phyloP scores from a whole-genome alignment of 2,888 invertebrate species.

The Ashinkailepas kermadecensis region DNA sequence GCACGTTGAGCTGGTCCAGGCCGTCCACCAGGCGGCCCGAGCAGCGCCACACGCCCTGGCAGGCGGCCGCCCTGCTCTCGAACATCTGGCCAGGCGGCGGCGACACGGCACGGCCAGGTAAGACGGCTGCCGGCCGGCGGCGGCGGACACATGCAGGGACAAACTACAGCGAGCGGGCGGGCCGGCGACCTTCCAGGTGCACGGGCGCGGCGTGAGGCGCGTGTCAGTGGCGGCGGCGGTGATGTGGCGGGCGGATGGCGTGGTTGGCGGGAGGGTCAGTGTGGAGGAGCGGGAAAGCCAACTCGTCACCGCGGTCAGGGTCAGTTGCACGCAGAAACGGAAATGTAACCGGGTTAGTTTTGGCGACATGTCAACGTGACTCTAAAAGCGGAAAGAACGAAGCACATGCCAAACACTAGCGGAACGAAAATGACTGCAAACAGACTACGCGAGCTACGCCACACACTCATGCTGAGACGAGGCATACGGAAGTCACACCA shows the following conservation, averaged over 20 bases:
- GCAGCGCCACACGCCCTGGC: neutral
- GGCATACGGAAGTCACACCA: neutral
- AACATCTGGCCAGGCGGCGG: neutral
- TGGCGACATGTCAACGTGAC: neutral
- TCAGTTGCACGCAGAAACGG: neutral
- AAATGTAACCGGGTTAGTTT: neutral
- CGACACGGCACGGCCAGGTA: too few species aligned
- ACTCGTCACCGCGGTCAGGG: too few species aligned
- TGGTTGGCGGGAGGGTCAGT: too few species aligned
- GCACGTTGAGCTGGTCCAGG: slow-evolving; percentile 1
- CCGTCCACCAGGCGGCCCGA: neutral
- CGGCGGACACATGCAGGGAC: too few species aligned
- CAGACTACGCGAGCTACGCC: neutral
- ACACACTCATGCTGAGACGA: neutral
- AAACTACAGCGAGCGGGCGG: too few species aligned
- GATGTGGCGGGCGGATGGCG: too few species aligned
- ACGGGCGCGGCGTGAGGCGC: too few species aligned
- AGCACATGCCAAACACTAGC: slow-evolving; percentile 6
- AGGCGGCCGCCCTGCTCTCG: neutral
- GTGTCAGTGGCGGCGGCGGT: too few species aligned
- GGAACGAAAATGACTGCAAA: too few species aligned
- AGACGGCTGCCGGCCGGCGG: too few species aligned
- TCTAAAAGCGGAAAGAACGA: neutral
- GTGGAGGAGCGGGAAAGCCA: too few species aligned
- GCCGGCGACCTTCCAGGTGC: too few species aligned